Base-by-base conservation (phyloP, 2,888 invertebrate species). In the Melieria picta region DNA sequence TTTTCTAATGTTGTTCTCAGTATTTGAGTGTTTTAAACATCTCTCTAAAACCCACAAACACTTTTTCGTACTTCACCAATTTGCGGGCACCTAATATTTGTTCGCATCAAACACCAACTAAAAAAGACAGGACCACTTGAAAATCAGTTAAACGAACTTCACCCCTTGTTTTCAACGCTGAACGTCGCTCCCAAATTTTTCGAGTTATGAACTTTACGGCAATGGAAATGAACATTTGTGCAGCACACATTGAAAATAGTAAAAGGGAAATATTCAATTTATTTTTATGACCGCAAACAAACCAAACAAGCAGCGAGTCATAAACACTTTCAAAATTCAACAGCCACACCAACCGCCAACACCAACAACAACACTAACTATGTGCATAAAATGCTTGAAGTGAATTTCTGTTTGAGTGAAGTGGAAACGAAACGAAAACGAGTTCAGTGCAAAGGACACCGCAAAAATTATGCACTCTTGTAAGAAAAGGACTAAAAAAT, bases 241-340 rank as follows among this genome's bases (percentile, higher is more conserved):
- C 50, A 10, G 11, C 9, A 50, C 9, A 50, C 11, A 62, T 62
- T 56, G 62, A 68, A 69, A 47, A 55, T 43, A 56, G 62, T 63
- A 63, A 69, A 63, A 63, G 50, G 6, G 43, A 63, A 13, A 61
- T 46, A 46, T 43, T 45, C 69, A 56, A 69, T 63, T 69, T 56
- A n/a, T n/a, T 62, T 55, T 63, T 56, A 62, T 65, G 65, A 16
- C 43, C 13, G 45, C 16, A 4, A 48, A n/a, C n/a, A 65, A 11
- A 62, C 4, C 10, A 62, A 62, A 46, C 7, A 58, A 58, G 4
- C 13, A 60, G 30, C 16, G 58, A 61, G 60, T 60, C 67, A 60
- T 67, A 67, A 67, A 60, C 60, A 60, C 67, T 43, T 11, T 50
- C 30, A 30, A 9, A 52, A 60, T 45, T 16, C 16, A 13, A 50